Conservation (phyloP, 1,140 invertebrate genomes). For the Lysiphlebus fabarum region DNA sequence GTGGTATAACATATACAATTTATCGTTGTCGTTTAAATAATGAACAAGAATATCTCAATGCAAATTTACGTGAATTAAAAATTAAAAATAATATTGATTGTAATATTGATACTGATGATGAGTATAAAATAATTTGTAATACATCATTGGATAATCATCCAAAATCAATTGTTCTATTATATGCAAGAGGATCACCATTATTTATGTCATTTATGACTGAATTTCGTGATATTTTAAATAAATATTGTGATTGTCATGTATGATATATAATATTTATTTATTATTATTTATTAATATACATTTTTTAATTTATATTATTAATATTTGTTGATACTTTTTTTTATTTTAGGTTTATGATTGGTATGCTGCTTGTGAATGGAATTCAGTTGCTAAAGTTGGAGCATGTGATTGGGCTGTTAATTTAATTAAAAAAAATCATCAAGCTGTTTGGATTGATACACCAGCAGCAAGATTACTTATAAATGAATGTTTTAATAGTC, state of each 20-base stretch:
- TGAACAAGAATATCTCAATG: slow-evolving; percentile 13
- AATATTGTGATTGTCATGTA: slow-evolving; percentile 32
- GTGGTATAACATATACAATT: slow-evolving; percentile 9
- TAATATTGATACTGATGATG: slow-evolving; percentile 20
- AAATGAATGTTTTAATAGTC: background rate
- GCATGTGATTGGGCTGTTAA: slow-evolving; percentile 36
- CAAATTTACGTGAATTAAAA: slow-evolving; percentile 21
- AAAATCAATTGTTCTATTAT: slow-evolving; percentile 36
- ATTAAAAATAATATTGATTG: slow-evolving; percentile 10
- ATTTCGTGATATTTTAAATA: slow-evolving; percentile 33
- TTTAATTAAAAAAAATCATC: slow-evolving; percentile 30
- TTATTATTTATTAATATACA: slow-evolving; percentile 3
- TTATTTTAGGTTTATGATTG: slow-evolving; percentile 37
- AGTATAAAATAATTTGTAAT: slow-evolving; percentile 14
- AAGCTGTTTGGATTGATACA: slow-evolving; percentile 40
- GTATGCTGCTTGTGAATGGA: slow-evolving; percentile 36
- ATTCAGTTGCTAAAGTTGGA: slow-evolving; percentile 38
- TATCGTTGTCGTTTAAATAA: slow-evolving; percentile 6
- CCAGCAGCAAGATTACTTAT: slow-evolving; percentile 28
- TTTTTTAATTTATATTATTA: background rate
- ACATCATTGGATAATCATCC: slow-evolving; percentile 7
- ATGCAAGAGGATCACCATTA: slow-evolving; percentile 31
- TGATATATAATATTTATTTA: slow-evolving; percentile 27
- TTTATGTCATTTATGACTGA: slow-evolving; percentile 39
- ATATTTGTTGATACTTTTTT: background rate